Percentiles rank a stretch among this genome's conserved stretches.
Conservation (phyloP, 1,140 invertebrate genomes). For the Gryllus bimaculatus region DNA sequence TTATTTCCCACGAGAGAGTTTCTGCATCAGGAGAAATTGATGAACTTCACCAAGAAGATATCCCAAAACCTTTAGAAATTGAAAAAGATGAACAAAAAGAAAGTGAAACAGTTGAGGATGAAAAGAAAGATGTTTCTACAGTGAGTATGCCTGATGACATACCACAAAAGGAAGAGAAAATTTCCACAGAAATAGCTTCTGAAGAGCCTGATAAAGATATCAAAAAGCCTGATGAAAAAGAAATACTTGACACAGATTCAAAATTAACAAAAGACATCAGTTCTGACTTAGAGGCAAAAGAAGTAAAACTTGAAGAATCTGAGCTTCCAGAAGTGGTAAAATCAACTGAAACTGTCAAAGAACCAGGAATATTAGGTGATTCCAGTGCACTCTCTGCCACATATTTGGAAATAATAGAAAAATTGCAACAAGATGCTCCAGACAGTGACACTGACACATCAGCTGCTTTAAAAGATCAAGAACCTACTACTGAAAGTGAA, state of each 20-base stretch:
- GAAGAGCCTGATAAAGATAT: neutral
- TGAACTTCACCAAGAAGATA: neutral
- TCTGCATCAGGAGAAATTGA: neutral
- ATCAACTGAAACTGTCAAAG: neutral
- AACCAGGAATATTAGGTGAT: neutral
- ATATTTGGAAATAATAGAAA: slow-evolving; percentile 18
- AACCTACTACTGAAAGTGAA: neutral
- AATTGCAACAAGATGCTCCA: slow-evolving; percentile 14
- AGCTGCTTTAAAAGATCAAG: neutral
- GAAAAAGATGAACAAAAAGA: neutral
- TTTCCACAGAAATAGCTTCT: neutral
- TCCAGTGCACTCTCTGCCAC: slow-evolving; percentile 10
- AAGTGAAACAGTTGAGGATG: neutral
- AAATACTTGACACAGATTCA: slow-evolving; percentile 14
- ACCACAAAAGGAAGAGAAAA: neutral
- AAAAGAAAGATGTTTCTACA: no score
- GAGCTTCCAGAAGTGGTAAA: neutral
- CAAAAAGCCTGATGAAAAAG: slow-evolving; percentile 14
- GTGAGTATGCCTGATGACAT: neutral
- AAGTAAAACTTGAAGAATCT: neutral
- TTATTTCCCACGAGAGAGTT: neutral
- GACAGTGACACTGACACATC: neutral
- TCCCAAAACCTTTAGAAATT: neutral
- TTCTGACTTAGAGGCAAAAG: neutral
- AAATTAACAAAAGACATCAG: neutral